Percentiles rank a stretch among this genome's conserved stretches.
Conservation (phyloP, 2,888 invertebrate species). For the Agrenia bidenticulata region DNA sequence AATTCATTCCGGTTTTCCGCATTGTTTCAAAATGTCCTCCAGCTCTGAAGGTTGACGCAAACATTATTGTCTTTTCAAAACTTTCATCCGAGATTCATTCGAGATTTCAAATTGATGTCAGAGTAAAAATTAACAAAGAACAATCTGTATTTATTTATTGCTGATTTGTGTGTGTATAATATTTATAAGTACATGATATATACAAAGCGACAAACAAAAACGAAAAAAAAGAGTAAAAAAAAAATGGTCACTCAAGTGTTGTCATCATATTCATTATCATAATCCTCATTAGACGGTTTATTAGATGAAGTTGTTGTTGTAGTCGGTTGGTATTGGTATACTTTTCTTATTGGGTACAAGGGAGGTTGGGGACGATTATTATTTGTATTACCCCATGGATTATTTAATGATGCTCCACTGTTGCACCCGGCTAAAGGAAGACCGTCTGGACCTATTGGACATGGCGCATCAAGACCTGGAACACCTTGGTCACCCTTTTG, state of each 20-base stretch:
- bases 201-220: not conserved
- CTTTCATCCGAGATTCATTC: too few relatives aligned
- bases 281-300: not conserved
- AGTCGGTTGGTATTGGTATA: not conserved
- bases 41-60: too few relatives aligned
- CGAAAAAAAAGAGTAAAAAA: not conserved
- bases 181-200: too few relatives aligned
- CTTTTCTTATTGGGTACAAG: too few relatives aligned
- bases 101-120: too few relatives aligned
- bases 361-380: not conserved
- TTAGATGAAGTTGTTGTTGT: not conserved
- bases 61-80: too few relatives aligned
- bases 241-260: not conserved
- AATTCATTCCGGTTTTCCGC: too few relatives aligned
- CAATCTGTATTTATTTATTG: too few relatives aligned
- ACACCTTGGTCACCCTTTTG: constrained; percentile 89
- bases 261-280: constrained; percentile 7
- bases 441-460: constrained; percentile 93
- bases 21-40: too few relatives aligned
- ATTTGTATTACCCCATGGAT: not conserved
- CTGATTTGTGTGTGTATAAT: too few relatives aligned
- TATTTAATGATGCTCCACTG: too few relatives aligned
- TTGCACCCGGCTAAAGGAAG: constrained; percentile 72
- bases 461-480: constrained; percentile 97
- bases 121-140: too few relatives aligned